Evolutionary conservation across 1,140 invertebrate genomes (phyloP).

Genomic region (Dufourea novaeangliae): DNA sequence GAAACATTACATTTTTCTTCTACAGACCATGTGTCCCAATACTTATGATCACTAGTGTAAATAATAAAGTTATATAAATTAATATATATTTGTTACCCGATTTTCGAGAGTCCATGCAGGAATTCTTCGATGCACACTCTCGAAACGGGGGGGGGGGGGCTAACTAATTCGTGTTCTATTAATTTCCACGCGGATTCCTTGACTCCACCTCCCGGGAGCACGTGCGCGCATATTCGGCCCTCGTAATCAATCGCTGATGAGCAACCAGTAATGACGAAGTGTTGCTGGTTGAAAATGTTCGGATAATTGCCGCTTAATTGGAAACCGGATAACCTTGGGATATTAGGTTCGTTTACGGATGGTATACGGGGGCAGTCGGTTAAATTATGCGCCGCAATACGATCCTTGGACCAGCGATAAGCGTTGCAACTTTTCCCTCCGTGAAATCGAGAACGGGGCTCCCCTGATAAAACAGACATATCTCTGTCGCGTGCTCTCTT

Average conservation of each 20-base stretch:
- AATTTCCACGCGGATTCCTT: conserved; percentile 25
- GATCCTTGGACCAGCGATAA: not conserved
- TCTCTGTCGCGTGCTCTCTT: no score
- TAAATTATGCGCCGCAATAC: conserved; percentile 7
- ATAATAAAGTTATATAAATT: no score
- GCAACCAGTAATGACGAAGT: conserved; percentile 40
- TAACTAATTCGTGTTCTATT: conserved; percentile 14
- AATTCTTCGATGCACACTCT: no score
- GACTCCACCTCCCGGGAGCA: conserved; percentile 1
- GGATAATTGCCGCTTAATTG: conserved; percentile 46
- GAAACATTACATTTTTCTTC: no score
- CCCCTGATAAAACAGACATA: no score
- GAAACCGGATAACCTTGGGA: conserved; percentile 39
- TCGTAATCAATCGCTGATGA: conserved; percentile 43
- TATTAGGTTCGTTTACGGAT: conserved; percentile 45
- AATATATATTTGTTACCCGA: no score
- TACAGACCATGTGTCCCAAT: no score
- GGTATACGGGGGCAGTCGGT: not conserved
- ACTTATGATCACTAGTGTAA: no score
- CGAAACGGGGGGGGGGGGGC: not conserved
- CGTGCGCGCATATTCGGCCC: conserved; percentile 11
- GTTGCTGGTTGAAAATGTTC: conserved; percentile 29
- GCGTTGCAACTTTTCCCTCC: no score
- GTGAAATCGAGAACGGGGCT: no score
- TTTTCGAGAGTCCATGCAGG: no score